phyloP scores from a whole-genome alignment of 2,888 invertebrate species.

The Eupithecia centaureata region DNA sequence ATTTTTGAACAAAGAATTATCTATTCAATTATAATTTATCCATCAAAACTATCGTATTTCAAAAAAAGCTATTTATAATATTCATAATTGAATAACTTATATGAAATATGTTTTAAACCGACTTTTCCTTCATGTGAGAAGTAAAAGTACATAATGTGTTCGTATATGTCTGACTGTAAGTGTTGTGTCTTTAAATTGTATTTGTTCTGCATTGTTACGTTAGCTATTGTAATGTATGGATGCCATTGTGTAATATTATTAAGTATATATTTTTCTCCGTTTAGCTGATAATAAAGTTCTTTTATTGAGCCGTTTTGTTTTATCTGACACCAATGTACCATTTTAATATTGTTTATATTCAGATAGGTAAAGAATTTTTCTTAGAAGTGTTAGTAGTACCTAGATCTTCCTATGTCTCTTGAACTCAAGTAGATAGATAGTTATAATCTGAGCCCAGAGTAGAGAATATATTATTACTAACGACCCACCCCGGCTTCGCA shows the following conservation, averaged over 20 bases:
- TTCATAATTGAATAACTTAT: slow-evolving; percentile 3
- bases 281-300: slow-evolving; percentile 76
- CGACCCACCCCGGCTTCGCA: too few relatives aligned
- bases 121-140: background rate
- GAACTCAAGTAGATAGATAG: too few relatives aligned
- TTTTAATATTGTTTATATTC: background rate
- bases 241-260: slow-evolving; percentile 74
- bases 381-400: background rate
- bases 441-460: too few relatives aligned
- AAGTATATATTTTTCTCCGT: slow-evolving; percentile 67
- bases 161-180: slow-evolving; percentile 31
- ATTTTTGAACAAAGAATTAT: too few relatives aligned
- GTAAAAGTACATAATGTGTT: slow-evolving; percentile 31
- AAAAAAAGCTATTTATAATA: too few relatives aligned
- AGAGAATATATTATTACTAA: too few relatives aligned
- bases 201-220: slow-evolving; percentile 43
- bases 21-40: too few relatives aligned
- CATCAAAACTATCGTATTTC: too few relatives aligned
- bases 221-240: slow-evolving; percentile 63
- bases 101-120: background rate
- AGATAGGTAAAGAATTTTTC: background rate
- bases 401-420: background rate
- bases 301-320: slow-evolving; percentile 62
- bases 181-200: slow-evolving; percentile 31
- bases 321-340: background rate